A percentile compares a stretch with the other conserved stretches of the same genome.
These are phyloP conservation scores for Sander vitreus DNA, from an alignment of 2,113 vertebrate species.

Conservation along the genomic window DNA sequence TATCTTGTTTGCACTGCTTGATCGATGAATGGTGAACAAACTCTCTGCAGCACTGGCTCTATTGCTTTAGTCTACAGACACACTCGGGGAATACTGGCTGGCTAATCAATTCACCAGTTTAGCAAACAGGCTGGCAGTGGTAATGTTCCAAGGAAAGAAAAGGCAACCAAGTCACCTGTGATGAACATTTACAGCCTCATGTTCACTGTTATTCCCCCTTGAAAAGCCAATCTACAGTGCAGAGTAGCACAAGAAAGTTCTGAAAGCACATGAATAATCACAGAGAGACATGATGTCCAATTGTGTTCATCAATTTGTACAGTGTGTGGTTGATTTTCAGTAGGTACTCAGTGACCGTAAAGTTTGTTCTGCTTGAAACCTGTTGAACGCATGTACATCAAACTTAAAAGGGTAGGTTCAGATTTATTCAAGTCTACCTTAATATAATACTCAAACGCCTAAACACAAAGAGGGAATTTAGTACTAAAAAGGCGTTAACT, in stretches of 20 bases:
- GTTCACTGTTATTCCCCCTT: neutral
- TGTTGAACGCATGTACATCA: neutral
- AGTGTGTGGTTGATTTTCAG: too few relatives aligned
- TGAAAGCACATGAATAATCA: neutral
- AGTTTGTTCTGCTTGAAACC: neutral
- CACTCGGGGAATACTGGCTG: constrained; percentile 63
- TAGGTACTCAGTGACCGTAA: neutral
- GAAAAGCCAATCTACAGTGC: neutral
- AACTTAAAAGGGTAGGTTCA: too few relatives aligned
- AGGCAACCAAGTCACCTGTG: neutral
- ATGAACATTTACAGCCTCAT: neutral
- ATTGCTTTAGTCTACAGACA: constrained; percentile 67
- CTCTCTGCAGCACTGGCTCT: constrained; percentile 61
- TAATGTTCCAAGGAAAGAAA: neutral
- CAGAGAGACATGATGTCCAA: too few relatives aligned
- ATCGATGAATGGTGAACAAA: constrained; percentile 80
- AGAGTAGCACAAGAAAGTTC: rapidly evolving
- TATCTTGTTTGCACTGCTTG: constrained; percentile 66
- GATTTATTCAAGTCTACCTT: too few relatives aligned
- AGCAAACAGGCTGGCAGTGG: constrained; percentile 41
- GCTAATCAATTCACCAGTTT: constrained; percentile 64
- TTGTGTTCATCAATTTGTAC: neutral
- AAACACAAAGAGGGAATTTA: too few relatives aligned
- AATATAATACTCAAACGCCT: too few relatives aligned
- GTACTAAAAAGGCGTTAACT: too few relatives aligned